Evolutionary conservation across 2,888 invertebrate species (phyloP).

Genomic region (Ischnura elegans): DNA sequence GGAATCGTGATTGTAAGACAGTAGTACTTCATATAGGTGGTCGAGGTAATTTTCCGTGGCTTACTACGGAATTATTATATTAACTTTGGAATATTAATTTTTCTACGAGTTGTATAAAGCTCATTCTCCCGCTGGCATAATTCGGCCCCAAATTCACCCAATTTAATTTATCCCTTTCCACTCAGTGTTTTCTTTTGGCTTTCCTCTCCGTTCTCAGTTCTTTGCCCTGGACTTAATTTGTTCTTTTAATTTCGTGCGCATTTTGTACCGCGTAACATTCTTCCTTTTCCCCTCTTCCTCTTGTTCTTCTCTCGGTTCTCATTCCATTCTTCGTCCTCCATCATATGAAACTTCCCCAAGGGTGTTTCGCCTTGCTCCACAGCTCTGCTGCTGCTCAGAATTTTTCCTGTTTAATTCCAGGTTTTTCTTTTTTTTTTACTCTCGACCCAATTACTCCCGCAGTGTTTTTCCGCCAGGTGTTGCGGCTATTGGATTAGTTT

Average conservation of each 20-base stretch:
- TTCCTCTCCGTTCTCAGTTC: not conserved
- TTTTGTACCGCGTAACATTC: not conserved
- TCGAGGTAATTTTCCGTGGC: too few relatives aligned
- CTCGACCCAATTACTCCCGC: not conserved
- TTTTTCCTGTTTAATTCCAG: not conserved
- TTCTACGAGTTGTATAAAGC: too few relatives aligned
- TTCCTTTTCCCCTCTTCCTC: not conserved
- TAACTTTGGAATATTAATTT: too few relatives aligned
- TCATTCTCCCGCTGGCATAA: not conserved
- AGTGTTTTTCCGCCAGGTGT: constrained; percentile 8
- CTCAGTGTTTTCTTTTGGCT: not conserved
- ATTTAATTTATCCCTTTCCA: not conserved
- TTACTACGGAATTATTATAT: too few relatives aligned
- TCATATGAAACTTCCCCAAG: not conserved
- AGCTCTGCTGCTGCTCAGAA: not conserved
- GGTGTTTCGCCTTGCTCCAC: not conserved
- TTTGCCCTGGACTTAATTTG: not conserved
- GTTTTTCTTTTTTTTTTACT: not conserved
- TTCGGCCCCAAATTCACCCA: not conserved
- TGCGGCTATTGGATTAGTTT: constrained; percentile 2
- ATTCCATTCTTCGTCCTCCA: not conserved
- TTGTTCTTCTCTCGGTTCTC: not conserved
- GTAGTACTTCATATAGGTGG: too few relatives aligned
- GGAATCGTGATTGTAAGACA: too few relatives aligned
- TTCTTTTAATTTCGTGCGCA: not conserved